A percentile compares a stretch with the other conserved stretches of the same genome.
These are phyloP conservation scores for Castor canadensis DNA, from an alignment of 2,113 vertebrate genomes.

Conservation along the genomic window DNA sequence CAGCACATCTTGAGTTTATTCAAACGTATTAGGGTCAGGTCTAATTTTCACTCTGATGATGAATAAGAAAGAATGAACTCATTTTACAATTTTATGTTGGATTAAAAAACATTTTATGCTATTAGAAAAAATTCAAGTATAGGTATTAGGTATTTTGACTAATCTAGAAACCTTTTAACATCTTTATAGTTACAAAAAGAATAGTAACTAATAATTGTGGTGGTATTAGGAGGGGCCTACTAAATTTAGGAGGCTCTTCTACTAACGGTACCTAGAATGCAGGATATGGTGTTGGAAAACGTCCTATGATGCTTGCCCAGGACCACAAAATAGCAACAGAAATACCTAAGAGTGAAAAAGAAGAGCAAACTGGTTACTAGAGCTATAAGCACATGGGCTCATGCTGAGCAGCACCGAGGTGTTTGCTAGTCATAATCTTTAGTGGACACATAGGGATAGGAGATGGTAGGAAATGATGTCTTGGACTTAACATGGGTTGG, in stretches of 20 bases:
- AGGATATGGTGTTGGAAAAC: neutral
- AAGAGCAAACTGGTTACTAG: neutral
- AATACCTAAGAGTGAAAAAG: neutral
- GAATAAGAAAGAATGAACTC: neutral
- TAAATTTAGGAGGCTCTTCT: neutral
- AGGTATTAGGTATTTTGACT: neutral
- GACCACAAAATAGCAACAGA: conserved; percentile 5
- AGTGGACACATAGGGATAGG: neutral
- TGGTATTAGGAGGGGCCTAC: neutral
- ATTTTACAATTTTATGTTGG: conserved; percentile 33
- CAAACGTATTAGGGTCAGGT: neutral
- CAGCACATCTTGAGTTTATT: neutral
- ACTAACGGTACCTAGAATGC: neutral
- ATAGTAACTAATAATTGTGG: neutral
- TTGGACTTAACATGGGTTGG: neutral
- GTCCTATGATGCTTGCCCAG: neutral
- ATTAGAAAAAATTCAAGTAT: neutral
- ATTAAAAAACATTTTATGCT: conserved; percentile 35
- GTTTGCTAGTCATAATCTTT: neutral
- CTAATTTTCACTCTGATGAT: neutral
- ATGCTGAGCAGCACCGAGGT: neutral
- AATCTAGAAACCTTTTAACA: neutral
- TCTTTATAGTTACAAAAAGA: conserved; percentile 18
- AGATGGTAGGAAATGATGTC: neutral
- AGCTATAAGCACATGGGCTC: neutral